Evolutionary conservation across 2,113 vertebrate genomes (phyloP), one percentile per base, ranked within the genome.

Genomic region (Sander vitreus): DNA sequence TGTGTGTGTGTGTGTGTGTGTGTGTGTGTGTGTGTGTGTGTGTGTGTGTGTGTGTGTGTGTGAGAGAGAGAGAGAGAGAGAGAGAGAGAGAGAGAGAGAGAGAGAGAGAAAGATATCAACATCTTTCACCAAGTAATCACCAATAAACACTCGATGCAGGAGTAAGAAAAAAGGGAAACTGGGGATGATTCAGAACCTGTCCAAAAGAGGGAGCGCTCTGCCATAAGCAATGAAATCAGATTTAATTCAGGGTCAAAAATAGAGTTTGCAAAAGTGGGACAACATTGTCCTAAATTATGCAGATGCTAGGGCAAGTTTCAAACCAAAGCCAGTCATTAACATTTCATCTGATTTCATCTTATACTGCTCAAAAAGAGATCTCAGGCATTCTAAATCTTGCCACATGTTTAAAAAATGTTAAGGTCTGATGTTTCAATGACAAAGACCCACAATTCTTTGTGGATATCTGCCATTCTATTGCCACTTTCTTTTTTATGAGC

Each of bases 401-500:
- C 74, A 78, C 65, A 63, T 4, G 50, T 73, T 84, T 85, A 66
- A 77, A 73, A 78, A 80, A 65, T 65, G 15, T 45, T 68, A 47
- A 81, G n/a, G 23, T 80, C 73, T 83, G 84, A 91, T 80, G 66
- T 85, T 78, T 77, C 69, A 51, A 30, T 70, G 30, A 54, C 76
- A 86, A 85, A 92, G 78, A 77, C 48, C 3, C 43, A 21, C 57
- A 72, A 66, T 73, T 84, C 80, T 91, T 90, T 90, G 89, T 88
- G 78, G 86, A 85, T 91, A 89, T 91, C 87, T 91, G 92, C 80
- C 88, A 90, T 58, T 93, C 90, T 10, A 87, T 91, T 68, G 55
- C 13, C 36, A 73, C 87, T 70, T 68, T 63, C 9, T 45, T 67
- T 75, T 85, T 69, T 39, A 21, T 50, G 48, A 83, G 75, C 84